Evolutionary conservation across 2,797 vertebrate genomes (phyloP), one percentile per base, ranked within the genome.

Genomic region (Thripadectes ignobilis): DNA sequence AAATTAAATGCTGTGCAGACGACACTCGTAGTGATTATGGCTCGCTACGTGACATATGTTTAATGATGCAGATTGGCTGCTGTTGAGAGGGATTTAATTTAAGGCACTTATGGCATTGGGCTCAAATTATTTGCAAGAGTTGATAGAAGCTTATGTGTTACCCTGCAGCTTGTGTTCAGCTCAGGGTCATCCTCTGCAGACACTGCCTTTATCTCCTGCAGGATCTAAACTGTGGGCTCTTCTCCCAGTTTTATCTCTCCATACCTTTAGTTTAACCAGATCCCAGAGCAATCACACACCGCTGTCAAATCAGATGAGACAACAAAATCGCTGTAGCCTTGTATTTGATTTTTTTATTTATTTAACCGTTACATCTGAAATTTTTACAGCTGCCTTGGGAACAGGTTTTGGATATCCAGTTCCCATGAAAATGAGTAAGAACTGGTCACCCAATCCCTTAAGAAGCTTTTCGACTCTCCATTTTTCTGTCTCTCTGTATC

Each of bases 41-140:
- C 79, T 84, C 54, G 20, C 89, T 92, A 17, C 9, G 5, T 96
- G 95, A 91, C 93, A 93, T 94, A 92, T 84, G 85, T 67, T 91
- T 94, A 82, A 96, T 88, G 93, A 92, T 86, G 89, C 26, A 80
- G 85, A 96, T 92, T 96, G 97, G 94, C 86, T 97, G 89, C 93
- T 91, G 43, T 57, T 85, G 89, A 93, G 92, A 92, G 77, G 90
- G 94, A 92, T 96, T 97, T 93, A 19, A 97, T 95, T 92, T 96
- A 96, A 96, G 85, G 85, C 89, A 96, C 90, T 96, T 96, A 95
- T 3, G 66, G 89, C 90, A 85, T 34, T 67, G 89, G 91, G 78
- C 91, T 96, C 93, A 73, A 91, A 96, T 96, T 73, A 96, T 96
- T 95, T 95, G 87, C 91, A 65, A 22, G 92, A 92, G 93, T n/a